Conservation (phyloP, 2,888 invertebrate species). For the Drosophila parthenogenetica region DNA sequence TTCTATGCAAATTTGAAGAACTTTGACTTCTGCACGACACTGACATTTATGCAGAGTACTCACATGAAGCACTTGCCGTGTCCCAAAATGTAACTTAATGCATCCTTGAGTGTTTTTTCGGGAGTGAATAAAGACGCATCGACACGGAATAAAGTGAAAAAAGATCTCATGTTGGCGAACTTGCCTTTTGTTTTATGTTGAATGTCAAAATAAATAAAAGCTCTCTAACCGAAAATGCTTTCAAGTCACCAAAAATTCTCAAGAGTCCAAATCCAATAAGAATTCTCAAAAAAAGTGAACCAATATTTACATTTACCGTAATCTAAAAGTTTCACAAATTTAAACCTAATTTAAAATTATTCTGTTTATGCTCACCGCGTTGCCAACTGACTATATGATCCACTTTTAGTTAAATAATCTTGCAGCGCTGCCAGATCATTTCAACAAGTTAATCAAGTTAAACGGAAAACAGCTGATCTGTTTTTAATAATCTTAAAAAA, state of each 20-base stretch:
- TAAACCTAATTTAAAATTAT: no score
- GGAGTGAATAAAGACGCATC: conserved; percentile 32
- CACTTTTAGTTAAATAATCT: no score
- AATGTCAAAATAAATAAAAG: conserved; percentile 23
- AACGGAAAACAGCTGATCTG: not conserved
- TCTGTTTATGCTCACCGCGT: no score
- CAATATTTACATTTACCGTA: not conserved
- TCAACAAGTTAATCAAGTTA: not conserved
- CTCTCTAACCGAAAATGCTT: conserved; percentile 23
- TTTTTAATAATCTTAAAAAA: not conserved
- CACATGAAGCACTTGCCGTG: conserved; percentile 31
- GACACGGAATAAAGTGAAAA: conserved; percentile 27
- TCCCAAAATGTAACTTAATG: conserved; percentile 60
- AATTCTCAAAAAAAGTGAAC: not conserved
- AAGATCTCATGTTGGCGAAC: conserved; percentile 25
- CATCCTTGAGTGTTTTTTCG: conserved; percentile 53
- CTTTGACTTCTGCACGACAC: conserved; percentile 50
- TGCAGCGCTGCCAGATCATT: not conserved
- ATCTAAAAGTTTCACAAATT: not conserved
- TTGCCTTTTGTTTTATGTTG: conserved; percentile 16
- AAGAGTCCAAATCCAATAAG: not conserved
- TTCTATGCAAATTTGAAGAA: conserved; percentile 55
- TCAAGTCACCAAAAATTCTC: conserved; percentile 4
- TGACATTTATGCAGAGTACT: conserved; percentile 47
- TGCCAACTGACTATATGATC: no score